Percentiles rank a stretch among this genome's conserved stretches.
phyloP scores from a whole-genome alignment of 2,888 invertebrate genomes.

The Linyphia triangularis region DNA sequence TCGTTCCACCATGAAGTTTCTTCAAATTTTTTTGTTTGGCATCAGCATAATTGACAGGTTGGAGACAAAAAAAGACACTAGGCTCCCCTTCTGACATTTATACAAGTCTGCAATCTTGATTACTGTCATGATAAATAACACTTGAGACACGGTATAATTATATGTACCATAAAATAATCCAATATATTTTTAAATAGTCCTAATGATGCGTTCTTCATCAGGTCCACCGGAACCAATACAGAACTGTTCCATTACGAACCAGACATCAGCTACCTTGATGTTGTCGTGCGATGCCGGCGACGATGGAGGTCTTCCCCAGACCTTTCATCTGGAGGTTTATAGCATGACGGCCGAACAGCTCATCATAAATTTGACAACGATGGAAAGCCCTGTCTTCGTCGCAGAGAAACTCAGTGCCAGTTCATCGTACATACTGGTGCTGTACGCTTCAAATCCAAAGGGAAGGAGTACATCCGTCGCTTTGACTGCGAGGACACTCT shows the following conservation, averaged over 20 bases:
- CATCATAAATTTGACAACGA: conserved; percentile 87
- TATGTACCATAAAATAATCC: too few species aligned
- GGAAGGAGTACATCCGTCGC: conserved; percentile 90
- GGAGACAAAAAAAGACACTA: too few species aligned
- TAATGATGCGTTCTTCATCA: too few species aligned
- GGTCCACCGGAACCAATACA: conserved; percentile 96
- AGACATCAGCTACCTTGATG: conserved; percentile 90
- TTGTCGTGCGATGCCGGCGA: conserved; percentile 92
- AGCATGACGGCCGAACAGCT: conserved; percentile 84
- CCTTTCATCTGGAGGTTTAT: conserved; percentile 89
- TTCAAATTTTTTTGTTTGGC: too few species aligned
- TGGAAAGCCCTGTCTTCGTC: conserved; percentile 85
- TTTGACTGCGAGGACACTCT: conserved; percentile 86
- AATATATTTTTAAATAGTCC: too few species aligned
- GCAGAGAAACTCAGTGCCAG: conserved; percentile 87
- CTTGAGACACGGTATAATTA: too few species aligned
- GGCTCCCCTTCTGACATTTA: too few species aligned
- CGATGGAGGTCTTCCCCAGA: conserved; percentile 92
- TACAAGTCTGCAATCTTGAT: too few species aligned
- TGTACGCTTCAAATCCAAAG: conserved; percentile 90
- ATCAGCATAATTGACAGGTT: too few species aligned
- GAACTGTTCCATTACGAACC: conserved; percentile 92
- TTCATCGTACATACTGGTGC: conserved; percentile 87
- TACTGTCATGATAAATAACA: too few species aligned
- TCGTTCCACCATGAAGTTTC: too few species aligned